Percentiles rank a stretch among this genome's conserved stretches.
Evolutionary conservation across 1,140 invertebrate genomes (phyloP).

Genomic region (Chlorops oryzae): DNA sequence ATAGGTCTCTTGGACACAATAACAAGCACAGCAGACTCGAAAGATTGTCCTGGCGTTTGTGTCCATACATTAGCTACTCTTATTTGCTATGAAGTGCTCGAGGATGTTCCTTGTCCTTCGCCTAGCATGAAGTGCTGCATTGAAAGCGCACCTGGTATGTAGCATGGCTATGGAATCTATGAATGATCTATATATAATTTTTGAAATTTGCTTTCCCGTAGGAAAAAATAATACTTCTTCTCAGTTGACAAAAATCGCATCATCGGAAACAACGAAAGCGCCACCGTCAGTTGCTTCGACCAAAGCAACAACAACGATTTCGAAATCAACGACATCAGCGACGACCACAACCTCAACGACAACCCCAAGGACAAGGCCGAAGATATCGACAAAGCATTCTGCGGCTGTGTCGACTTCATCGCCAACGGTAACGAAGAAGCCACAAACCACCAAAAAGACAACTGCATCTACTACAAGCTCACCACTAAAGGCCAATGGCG

Average conservation of each 20-base stretch:
- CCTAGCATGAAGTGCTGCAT: slow-evolving; percentile 76
- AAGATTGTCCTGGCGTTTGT: slow-evolving; percentile 79
- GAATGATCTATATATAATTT: neutral
- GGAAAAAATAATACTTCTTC: slow-evolving; percentile 28
- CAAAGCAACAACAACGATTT: slow-evolving; percentile 25
- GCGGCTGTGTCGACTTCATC: too few relatives aligned
- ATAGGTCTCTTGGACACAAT: slow-evolving; percentile 74
- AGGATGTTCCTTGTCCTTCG: slow-evolving; percentile 71
- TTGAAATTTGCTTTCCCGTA: neutral
- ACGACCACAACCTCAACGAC: slow-evolving; percentile 16
- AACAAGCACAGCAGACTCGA: slow-evolving; percentile 72
- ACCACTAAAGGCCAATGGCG: slow-evolving; percentile 26
- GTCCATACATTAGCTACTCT: slow-evolving; percentile 73
- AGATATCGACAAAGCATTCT: slow-evolving; percentile 28
- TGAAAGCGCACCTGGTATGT: slow-evolving; percentile 54
- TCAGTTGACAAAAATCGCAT: too few relatives aligned
- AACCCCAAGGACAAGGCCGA: slow-evolving; percentile 24
- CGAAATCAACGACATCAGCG: slow-evolving; percentile 40
- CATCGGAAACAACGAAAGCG: neutral
- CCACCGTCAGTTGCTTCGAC: slow-evolving; percentile 17
- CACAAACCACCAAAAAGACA: slow-evolving; percentile 45
- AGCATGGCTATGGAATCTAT: too few relatives aligned
- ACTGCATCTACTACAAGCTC: slow-evolving; percentile 40
- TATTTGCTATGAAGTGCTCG: slow-evolving; percentile 76
- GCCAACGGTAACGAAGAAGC: slow-evolving; percentile 37